Evolutionary conservation across 2,888 invertebrate species (phyloP), one percentile per base, ranked within the genome.

Genomic region (Cephus spinipes): DNA sequence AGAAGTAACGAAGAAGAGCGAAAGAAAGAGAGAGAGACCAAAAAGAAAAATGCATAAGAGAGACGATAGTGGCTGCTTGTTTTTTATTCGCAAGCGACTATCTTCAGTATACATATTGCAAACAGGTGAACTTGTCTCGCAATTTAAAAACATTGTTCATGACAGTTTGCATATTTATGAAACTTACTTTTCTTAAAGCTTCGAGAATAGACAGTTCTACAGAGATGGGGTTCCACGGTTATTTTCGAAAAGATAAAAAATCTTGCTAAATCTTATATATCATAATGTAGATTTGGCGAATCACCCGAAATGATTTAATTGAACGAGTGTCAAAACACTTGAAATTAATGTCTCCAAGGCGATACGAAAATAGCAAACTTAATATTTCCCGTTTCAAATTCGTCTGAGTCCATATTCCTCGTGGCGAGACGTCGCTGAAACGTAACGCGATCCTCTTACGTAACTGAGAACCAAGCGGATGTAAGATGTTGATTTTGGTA

Each of bases 371-470:
- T 83, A 83, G 80, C 79, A 77, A 81, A 82, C 73, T 76, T 79
- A 78, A 79, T 82, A 82, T 80, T 80, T 83, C 81, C 82, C 79
- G 83, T 76, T 77, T 32, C 76, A 74, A 73, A 74, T 31, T 77
- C 77, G 74, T 74, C 23, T 23, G 71, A 12, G 71, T 31, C 71
- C 31, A 31, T 33, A 33, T 71, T 33, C 71, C 31, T 71, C 71
- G 71, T 71, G 32, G 71, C 73, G 78, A 69, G 71, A 78, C 68
- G 81, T 85, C 81, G 77, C 80, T 81, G 81, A 82, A 78, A 78
- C 81, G 85, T 85, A 86, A 86, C 81, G 80, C 73, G 83, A 86
- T 81, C 83, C 83, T 81, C 80, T 86, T 86, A 86, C 80, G 81
- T 85, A 86, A 86, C 81, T 77, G 73, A 81, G 73, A 12, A 4